phyloP scores from a whole-genome alignment of 2,113 vertebrate species.

The Calyptomena viridis region DNA sequence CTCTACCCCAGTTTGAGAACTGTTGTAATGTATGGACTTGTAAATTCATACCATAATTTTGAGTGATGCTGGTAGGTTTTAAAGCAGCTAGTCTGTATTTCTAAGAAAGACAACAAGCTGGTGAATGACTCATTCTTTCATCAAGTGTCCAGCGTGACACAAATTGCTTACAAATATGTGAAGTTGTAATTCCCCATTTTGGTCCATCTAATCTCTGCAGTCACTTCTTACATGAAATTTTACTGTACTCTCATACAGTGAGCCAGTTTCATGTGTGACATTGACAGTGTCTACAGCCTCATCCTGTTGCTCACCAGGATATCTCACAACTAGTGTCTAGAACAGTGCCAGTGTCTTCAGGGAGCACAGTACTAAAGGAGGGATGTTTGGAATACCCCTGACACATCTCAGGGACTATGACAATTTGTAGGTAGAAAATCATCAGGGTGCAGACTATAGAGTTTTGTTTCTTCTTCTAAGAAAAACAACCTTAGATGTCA shows the following conservation, averaged over 20 bases:
- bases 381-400: background rate
- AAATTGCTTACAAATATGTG: background rate
- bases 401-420: background rate
- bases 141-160: background rate
- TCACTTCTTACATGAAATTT: background rate
- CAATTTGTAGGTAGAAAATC: background rate
- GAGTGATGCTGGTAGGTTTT: background rate
- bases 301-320: background rate
- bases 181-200: background rate
- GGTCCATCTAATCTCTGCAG: background rate
- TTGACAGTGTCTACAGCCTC: fast-evolving
- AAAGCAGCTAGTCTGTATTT: background rate
- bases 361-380: background rate
- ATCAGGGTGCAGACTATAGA: background rate
- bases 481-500: background rate
- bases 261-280: background rate
- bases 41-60: background rate
- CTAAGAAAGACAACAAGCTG: background rate
- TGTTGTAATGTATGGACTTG: background rate
- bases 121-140: background rate
- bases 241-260: background rate
- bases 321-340: background rate
- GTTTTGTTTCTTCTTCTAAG: background rate
- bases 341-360: background rate
- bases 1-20: background rate